phyloP scores from a whole-genome alignment of 2,888 invertebrate species.

The Coelopa pilipes region DNA sequence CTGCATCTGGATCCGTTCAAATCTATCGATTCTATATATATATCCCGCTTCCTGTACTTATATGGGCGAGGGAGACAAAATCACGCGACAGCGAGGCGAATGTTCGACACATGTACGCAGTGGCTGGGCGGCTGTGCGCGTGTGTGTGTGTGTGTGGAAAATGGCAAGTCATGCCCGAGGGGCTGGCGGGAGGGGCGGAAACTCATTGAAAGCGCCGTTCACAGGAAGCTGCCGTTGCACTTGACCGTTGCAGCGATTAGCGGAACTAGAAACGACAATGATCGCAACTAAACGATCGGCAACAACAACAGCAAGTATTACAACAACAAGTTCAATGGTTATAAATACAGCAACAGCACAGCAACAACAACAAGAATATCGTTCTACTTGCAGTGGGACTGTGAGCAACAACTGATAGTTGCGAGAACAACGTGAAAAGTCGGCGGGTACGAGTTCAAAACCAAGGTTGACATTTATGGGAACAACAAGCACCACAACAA shows the following conservation, averaged over 20 bases:
- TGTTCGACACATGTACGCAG: no score
- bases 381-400: neutral
- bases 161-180: neutral
- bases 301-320: no score
- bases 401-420: no score
- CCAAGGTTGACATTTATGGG: constrained; percentile 36
- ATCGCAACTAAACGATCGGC: no score
- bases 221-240: constrained; percentile 4
- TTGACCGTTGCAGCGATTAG: constrained; percentile 4
- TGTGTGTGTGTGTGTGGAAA: no score
- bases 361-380: neutral
- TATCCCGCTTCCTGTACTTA: no score
- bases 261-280: neutral
- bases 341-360: neutral
- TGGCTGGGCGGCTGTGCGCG: no score
- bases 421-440: neutral
- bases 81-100: no score
- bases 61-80: no score
- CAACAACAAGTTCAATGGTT: neutral
- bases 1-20: no score
- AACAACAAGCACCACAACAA: no score
- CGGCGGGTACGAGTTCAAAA: constrained; percentile 37
- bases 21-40: no score
- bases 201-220: neutral
- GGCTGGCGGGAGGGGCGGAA: neutral